Conservation (phyloP, 2,797 vertebrate genomes). For the Sebastes minor region DNA sequence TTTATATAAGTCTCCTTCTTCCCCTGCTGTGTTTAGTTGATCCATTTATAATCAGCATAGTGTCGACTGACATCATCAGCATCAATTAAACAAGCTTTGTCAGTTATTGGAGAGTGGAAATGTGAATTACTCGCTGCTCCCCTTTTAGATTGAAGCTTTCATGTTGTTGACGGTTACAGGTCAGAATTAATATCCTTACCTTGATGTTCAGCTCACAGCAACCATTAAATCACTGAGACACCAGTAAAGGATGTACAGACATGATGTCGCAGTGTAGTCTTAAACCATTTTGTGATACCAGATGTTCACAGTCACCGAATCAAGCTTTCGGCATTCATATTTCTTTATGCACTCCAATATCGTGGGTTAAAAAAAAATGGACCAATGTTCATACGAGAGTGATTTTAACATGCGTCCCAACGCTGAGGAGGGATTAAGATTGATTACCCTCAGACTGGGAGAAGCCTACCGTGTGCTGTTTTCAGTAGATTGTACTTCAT, state of each 20-base stretch:
- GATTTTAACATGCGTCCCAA: not conserved
- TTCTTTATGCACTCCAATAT: conserved; percentile 43
- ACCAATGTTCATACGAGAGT: conserved; percentile 25
- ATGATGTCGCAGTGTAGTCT: conserved; percentile 17
- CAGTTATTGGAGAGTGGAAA: not conserved
- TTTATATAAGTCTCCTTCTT: conserved; percentile 12
- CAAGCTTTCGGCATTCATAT: not conserved
- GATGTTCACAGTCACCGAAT: conserved; percentile 11
- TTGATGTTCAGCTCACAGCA: not conserved
- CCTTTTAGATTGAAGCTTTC: not conserved
- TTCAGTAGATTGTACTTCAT: conserved; percentile 19
- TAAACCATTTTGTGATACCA: not conserved
- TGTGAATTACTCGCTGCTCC: too few species aligned
- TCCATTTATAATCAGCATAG: conserved; percentile 6
- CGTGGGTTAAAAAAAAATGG: not conserved
- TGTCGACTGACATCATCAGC: not conserved
- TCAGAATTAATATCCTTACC: not conserved
- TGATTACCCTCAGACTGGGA: not conserved
- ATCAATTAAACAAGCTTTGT: not conserved
- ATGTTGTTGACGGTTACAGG: not conserved
- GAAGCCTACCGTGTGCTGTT: not conserved
- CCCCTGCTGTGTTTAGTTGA: conserved; percentile 20
- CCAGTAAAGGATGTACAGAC: conserved; percentile 1
- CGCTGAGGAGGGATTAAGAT: not conserved
- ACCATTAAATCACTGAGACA: not conserved